These are phyloP conservation scores for Drosophila multiciliata DNA, from an alignment of 2,888 invertebrate genomes.

Conservation along the genomic window DNA sequence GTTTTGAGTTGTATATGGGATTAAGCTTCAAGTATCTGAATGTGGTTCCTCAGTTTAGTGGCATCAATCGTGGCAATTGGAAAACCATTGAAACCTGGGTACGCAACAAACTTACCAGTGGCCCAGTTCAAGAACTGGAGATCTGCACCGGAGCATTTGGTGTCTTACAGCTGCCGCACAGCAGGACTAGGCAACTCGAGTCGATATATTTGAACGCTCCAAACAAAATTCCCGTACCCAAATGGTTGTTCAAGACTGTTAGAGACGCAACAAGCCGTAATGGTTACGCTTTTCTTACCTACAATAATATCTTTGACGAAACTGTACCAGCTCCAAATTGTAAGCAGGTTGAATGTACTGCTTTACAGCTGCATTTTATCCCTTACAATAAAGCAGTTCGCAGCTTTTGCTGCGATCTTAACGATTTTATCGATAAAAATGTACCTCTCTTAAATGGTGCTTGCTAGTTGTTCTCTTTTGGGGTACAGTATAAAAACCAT, in stretches of 20 bases:
- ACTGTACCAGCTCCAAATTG: conserved; percentile 21
- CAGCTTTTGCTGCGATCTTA: conserved; percentile 48
- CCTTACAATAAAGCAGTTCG: conserved; percentile 9
- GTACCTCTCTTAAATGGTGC: neutral
- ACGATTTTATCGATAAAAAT: conserved; percentile 34
- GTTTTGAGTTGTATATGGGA: conserved; percentile 84
- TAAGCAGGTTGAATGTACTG: conserved; percentile 10
- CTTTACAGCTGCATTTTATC: neutral
- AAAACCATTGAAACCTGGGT: conserved; percentile 85
- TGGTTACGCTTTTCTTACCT: conserved; percentile 40
- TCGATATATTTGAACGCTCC: conserved; percentile 29
- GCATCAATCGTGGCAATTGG: conserved; percentile 87
- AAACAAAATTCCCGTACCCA: conserved; percentile 41
- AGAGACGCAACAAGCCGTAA: neutral
- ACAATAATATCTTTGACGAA: conserved; percentile 39
- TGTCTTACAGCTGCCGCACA: conserved; percentile 30
- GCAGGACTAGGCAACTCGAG: neutral
- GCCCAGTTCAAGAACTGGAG: conserved; percentile 1
- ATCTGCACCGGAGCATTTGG: conserved; percentile 54
- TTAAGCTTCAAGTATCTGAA: conserved; percentile 86
- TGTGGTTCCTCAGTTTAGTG: conserved; percentile 86
- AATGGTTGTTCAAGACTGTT: conserved; percentile 59
- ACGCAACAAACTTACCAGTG: conserved; percentile 18
- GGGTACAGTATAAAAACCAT: too few relatives aligned
- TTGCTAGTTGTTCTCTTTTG: conserved; percentile 2